phyloP scores from a whole-genome alignment of 1,140 invertebrate species.

The Onthophagus taurus region DNA sequence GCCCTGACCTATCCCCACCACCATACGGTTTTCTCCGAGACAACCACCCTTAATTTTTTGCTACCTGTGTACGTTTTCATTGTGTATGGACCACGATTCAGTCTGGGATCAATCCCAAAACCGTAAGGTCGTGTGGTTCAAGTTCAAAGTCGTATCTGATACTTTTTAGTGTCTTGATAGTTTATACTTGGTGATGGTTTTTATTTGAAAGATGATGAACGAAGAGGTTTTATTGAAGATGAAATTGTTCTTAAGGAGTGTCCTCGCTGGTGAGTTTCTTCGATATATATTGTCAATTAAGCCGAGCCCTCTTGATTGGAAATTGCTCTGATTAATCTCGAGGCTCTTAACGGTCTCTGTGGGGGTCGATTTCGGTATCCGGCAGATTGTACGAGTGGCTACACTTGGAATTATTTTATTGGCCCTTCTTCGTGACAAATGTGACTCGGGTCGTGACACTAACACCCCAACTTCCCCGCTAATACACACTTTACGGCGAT shows the following conservation, averaged over 20 bases:
- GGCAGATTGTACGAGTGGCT: conserved; percentile 22
- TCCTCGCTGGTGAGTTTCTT: conserved; percentile 17
- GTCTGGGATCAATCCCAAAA: no score
- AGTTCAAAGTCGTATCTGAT: no score
- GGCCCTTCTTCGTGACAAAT: conserved; percentile 27
- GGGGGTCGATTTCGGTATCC: conserved; percentile 14
- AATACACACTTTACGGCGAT: conserved; percentile 9
- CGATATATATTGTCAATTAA: conserved; percentile 13
- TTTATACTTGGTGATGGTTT: neutral
- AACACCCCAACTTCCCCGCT: no score
- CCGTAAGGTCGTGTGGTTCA: no score
- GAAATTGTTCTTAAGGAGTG: conserved; percentile 18
- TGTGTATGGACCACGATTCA: no score
- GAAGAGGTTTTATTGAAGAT: conserved; percentile 16
- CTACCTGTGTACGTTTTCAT: no score
- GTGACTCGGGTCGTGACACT: conserved; percentile 28
- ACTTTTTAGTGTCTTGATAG: no score
- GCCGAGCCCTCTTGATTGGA: conserved; percentile 26
- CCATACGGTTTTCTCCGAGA: no score
- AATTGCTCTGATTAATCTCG: conserved; percentile 24
- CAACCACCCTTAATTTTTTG: no score
- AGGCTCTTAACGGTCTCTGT: neutral
- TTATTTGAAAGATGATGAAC: conserved; percentile 9
- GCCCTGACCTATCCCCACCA: no score
- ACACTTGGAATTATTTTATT: conserved; percentile 28